phyloP scores from a whole-genome alignment of 2,888 invertebrate genomes.

The Gandaritis pyraliata region DNA sequence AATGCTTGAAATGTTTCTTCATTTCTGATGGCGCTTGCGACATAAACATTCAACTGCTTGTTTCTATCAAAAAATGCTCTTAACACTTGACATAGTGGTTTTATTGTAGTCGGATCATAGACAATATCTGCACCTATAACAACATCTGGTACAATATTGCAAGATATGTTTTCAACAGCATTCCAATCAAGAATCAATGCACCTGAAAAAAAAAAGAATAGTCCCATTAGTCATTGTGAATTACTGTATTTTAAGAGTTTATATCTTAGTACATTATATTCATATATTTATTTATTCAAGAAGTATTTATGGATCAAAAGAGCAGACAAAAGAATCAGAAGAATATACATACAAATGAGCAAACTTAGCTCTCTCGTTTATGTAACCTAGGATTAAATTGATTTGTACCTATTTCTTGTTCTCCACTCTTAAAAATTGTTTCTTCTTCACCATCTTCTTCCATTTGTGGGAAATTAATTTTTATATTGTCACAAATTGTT shows the following conservation, averaged over 20 bases:
- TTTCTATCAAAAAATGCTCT: conserved; percentile 59
- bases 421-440: conserved; percentile 44
- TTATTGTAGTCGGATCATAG: conserved; percentile 71
- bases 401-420: conserved; percentile 52
- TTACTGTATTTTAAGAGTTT: no score
- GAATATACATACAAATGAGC: no score
- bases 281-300: no score
- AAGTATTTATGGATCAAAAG: no score
- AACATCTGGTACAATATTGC: conserved; percentile 62
- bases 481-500: conserved; percentile 86
- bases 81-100: conserved; percentile 64
- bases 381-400: not conserved
- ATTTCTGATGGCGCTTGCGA: conserved; percentile 84
- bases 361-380: no score
- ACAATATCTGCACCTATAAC: conserved; percentile 76
- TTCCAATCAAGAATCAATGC: conserved; percentile 69
- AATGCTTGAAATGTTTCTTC: conserved; percentile 85
- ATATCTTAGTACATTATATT: no score
- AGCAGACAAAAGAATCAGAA: no score
- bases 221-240: not conserved
- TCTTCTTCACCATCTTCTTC: conserved; percentile 32
- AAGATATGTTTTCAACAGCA: conserved; percentile 48
- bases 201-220: conserved; percentile 52
- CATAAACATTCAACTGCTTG: conserved; percentile 59
- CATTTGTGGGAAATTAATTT: conserved; percentile 79